These are phyloP conservation scores for Oenanthe oenanthe DNA, from an alignment of 2,113 vertebrate genomes.

Conservation along the genomic window DNA sequence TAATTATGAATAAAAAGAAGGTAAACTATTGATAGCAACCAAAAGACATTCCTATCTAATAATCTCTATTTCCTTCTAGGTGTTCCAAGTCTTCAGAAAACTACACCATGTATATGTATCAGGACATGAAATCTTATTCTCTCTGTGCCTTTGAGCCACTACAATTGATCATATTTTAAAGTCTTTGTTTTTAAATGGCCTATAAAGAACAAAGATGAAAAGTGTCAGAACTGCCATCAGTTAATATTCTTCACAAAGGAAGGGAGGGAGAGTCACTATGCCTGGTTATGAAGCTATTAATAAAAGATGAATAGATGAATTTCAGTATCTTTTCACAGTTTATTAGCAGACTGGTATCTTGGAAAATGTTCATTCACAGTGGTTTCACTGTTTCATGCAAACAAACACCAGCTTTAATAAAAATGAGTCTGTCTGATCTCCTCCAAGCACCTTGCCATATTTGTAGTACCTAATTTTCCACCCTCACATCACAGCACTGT, in stretches of 20 bases:
- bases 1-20: neutral
- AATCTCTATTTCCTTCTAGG: neutral
- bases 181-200: neutral
- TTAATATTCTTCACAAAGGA: constrained; percentile 11
- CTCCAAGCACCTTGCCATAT: neutral
- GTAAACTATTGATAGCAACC: neutral
- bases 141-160: neutral
- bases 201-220: constrained; percentile 22
- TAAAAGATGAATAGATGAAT: neutral
- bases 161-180: neutral
- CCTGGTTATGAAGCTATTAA: neutral
- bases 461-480: neutral
- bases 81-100: neutral
- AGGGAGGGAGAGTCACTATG: neutral
- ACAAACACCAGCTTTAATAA: neutral
- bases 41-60: neutral
- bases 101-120: neutral
- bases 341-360: neutral
- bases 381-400: neutral
- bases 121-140: neutral
- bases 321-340: neutral
- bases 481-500: accelerated
- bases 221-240: neutral
- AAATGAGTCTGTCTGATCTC: neutral
- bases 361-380: neutral